Base-by-base conservation (phyloP, 2,888 invertebrate species). In the Fissipunctia ypsillon region DNA sequence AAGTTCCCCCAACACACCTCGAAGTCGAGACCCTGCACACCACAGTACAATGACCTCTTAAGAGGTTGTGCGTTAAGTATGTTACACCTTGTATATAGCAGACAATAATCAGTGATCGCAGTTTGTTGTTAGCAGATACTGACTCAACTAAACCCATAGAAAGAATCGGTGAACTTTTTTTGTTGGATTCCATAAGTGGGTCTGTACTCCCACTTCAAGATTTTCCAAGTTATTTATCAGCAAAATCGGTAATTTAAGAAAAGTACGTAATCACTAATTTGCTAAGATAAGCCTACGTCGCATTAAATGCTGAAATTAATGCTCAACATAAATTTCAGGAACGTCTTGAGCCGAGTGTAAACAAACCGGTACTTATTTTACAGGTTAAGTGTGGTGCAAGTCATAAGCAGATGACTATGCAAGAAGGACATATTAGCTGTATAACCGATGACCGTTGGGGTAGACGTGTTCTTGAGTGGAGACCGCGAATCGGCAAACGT, bases 311-410 rank as follows among this genome's bases (percentile, higher is more conserved):
- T 68, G n/a, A 69, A 81, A 82, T 85, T 82, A 87, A 84, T 81
- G 79, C 59, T 56, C 9, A 41, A 67, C 84, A 84, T 85, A 85
- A 80, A 85, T 85, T 83, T 56, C 50, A 63, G 28, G 54, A 76
- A 50, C 81, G 41, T 78, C 87, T 86, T 82, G 80, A 73, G 73
- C 81, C 63, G 54, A 68, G 78, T 82, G 82, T 83, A 87, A 88
- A 86, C 86, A 87, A 78, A 83, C 73, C 25, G 63, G 80, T 78
- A 79, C 80, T 85, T 88, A 85, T 86, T 84, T 78, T 72, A 78
- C 69, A 19, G 72, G 54, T 76, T 35, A 41, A 1, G 43, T 67
- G 43, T 76, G 79, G 76, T 61, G 0, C 35, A 77, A 84, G 68
- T 56, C 3, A 63, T 1, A 66, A 67, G 65, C 43, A 2, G 6